Conservation (phyloP, 2,113 vertebrate genomes). For the Pangasianodon hypophthalmus region DNA sequence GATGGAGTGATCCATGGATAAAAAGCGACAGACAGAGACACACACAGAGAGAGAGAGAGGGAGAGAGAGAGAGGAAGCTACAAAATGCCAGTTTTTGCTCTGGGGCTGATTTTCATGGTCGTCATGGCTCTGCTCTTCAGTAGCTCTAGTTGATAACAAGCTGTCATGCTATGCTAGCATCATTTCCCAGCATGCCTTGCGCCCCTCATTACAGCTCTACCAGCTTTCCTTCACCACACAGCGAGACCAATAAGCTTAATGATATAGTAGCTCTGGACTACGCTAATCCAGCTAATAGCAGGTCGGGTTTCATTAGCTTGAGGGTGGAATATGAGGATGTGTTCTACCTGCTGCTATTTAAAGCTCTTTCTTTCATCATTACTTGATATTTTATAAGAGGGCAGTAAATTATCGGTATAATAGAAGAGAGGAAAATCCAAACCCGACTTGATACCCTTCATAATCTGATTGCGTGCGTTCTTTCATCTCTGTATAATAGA, state of each 20-base stretch:
- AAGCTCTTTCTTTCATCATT: conserved; percentile 31
- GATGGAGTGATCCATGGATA: conserved; percentile 17
- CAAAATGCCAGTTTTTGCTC: conserved; percentile 36
- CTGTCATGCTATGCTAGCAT: conserved; percentile 48
- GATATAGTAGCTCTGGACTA: neutral
- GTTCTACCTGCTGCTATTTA: conserved; percentile 39
- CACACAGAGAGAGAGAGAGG: neutral
- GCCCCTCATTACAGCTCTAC: conserved; percentile 12
- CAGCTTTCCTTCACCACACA: neutral
- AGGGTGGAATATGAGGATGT: conserved; percentile 15
- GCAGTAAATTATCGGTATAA: conserved; percentile 36
- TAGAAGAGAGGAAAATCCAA: conserved; percentile 32
- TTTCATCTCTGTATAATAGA: conserved; percentile 47
- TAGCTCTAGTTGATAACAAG: conserved; percentile 45
- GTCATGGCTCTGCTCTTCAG: conserved; percentile 42
- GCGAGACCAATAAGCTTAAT: conserved; percentile 32
- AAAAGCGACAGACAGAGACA: conserved; percentile 8
- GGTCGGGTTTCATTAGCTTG: conserved; percentile 34
- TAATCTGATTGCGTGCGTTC: conserved; percentile 43
- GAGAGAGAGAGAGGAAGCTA: conserved; percentile 3
- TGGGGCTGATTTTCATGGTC: conserved; percentile 48
- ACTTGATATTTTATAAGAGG: conserved; percentile 51
- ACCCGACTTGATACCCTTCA: conserved; percentile 34
- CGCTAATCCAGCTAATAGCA: conserved; percentile 35
- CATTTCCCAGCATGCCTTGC: conserved; percentile 42